Evolutionary conservation across 2,888 invertebrate species (phyloP).

Genomic region (Tetrapedia diversipes): DNA sequence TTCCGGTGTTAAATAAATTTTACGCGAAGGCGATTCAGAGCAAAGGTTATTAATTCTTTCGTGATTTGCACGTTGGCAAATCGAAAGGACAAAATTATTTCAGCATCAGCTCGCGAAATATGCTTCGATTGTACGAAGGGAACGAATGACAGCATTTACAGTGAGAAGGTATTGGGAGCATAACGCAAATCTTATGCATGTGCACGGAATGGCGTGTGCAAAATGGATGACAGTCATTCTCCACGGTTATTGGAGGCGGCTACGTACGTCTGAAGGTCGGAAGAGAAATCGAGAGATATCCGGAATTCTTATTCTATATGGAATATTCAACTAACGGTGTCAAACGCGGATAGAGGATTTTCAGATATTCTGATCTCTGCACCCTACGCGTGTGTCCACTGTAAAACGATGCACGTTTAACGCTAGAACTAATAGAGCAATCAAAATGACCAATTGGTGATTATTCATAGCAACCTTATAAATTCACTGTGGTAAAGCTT

Average conservation of each 20-base stretch:
- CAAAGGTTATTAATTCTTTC: too few species aligned
- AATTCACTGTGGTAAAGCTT: too few species aligned
- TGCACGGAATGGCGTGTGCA: slow-evolving; percentile 54
- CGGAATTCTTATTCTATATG: slow-evolving; percentile 15
- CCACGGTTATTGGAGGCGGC: slow-evolving; percentile 38
- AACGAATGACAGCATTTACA: slow-evolving; percentile 40
- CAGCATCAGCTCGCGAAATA: neutral
- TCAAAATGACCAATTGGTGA: too few species aligned
- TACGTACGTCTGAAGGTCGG: slow-evolving; percentile 43
- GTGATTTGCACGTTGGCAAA: neutral
- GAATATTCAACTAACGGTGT: slow-evolving; percentile 3
- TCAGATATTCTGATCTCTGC: slow-evolving; percentile 1
- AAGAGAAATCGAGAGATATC: slow-evolving; percentile 48
- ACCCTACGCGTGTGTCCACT: too few species aligned
- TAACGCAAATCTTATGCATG: slow-evolving; percentile 56
- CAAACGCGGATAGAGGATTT: too few species aligned
- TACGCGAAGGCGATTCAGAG: too few species aligned
- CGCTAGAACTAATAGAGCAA: too few species aligned
- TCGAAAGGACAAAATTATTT: slow-evolving; percentile 8
- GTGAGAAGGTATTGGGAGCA: slow-evolving; percentile 32
- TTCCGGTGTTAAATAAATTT: neutral
- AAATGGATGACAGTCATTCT: slow-evolving; percentile 58
- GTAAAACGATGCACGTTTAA: too few species aligned
- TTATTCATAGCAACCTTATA: too few species aligned
- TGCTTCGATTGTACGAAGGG: neutral